phyloP scores from a whole-genome alignment of 1,140 invertebrate genomes.

The Phymorhynchus buccinoides region DNA sequence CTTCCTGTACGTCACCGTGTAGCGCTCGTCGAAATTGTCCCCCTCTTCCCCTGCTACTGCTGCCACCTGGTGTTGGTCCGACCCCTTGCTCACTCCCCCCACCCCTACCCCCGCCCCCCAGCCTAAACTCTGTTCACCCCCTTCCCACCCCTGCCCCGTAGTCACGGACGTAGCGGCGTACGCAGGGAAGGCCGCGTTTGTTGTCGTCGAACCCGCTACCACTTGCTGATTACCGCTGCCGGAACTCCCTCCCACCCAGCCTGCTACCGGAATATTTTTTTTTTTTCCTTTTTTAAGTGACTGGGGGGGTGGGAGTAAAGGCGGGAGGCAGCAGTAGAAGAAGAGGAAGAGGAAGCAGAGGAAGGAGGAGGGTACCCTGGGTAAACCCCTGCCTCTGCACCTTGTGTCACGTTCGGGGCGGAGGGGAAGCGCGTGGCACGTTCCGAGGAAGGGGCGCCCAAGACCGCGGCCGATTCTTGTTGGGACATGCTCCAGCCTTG shows the following conservation, averaged over 20 bases:
- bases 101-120: neutral
- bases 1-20: conserved; percentile 29
- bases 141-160: neutral
- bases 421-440: neutral
- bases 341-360: neutral
- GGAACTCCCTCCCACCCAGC: too few species aligned
- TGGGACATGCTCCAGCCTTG: neutral
- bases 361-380: neutral
- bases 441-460: neutral
- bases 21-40: conserved; percentile 2
- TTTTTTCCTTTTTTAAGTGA: too few species aligned
- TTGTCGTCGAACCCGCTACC: too few species aligned
- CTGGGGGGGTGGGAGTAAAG: too few species aligned
- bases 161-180: neutral
- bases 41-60: neutral
- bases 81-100: neutral
- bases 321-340: neutral
- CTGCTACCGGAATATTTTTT: too few species aligned
- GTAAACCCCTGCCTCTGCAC: neutral
- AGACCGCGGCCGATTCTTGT: neutral
- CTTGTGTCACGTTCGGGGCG: neutral
- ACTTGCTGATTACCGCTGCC: too few species aligned
- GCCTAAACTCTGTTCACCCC: neutral
- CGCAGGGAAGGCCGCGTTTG: neutral
- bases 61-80: neutral